phyloP scores from a whole-genome alignment of 1,140 invertebrate species.

The Drosophila aff. region DNA sequence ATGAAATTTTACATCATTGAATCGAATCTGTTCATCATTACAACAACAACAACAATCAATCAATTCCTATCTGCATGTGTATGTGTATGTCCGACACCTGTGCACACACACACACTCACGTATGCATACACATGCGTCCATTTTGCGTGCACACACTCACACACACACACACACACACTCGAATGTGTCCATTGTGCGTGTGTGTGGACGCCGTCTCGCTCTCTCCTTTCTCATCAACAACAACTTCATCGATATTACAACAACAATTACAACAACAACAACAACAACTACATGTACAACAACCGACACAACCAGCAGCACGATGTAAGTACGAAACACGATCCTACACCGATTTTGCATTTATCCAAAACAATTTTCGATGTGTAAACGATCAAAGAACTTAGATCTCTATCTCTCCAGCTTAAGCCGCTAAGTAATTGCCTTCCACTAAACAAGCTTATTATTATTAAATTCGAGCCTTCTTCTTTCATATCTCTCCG shows the following conservation, averaged over 20 bases:
- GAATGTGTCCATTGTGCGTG: slow-evolving; percentile 31
- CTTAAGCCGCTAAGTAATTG: slow-evolving; percentile 49
- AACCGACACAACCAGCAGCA: slow-evolving; percentile 82
- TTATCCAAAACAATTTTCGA: slow-evolving; percentile 61
- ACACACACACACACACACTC: slow-evolving; percentile 43
- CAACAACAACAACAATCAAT: slow-evolving; percentile 15
- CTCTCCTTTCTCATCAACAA: slow-evolving; percentile 48
- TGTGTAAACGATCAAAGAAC: slow-evolving; percentile 67
- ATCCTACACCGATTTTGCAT: slow-evolving; percentile 76
- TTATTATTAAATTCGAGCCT: slow-evolving; percentile 18
- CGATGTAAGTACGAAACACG: slow-evolving; percentile 85
- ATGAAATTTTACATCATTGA: slow-evolving; percentile 19
- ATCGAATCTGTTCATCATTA: slow-evolving; percentile 27
- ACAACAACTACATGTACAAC: slow-evolving; percentile 69
- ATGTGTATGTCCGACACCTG: slow-evolving; percentile 56
- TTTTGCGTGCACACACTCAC: slow-evolving; percentile 49
- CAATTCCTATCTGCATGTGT: slow-evolving; percentile 35
- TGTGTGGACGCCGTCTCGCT: slow-evolving; percentile 54
- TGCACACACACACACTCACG: slow-evolving; percentile 24
- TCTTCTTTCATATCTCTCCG: not conserved
- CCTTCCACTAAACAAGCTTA: slow-evolving; percentile 34
- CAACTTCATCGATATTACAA: slow-evolving; percentile 55
- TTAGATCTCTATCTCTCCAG: slow-evolving; percentile 55
- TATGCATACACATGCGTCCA: slow-evolving; percentile 50
- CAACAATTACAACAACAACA: slow-evolving; percentile 54